Conservation (phyloP, 2,113 vertebrate species). For the Argyrosomus japonicus region DNA sequence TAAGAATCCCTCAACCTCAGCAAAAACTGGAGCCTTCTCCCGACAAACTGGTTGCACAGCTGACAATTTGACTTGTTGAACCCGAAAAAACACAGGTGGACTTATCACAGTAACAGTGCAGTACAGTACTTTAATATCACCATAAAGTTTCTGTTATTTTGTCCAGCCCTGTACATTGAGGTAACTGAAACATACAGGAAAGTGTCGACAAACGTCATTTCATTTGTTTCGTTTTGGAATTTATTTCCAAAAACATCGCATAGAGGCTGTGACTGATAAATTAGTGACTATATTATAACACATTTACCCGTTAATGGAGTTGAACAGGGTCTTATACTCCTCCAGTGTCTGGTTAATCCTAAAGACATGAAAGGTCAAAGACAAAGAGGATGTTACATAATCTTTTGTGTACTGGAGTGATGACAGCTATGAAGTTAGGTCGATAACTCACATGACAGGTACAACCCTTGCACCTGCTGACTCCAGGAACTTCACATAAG, state of each 20-base stretch:
- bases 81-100: too few relatives aligned
- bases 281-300: not conserved
- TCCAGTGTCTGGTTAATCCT: conserved; percentile 86
- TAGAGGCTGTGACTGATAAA: not conserved
- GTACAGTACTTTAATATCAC: too few relatives aligned
- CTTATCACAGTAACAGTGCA: too few relatives aligned
- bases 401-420: rapidly evolving
- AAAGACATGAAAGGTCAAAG: conserved; percentile 39
- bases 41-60: too few relatives aligned
- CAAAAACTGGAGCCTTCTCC: too few relatives aligned
- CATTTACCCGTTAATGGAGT: conserved; percentile 91
- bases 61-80: too few relatives aligned
- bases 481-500: conserved; percentile 94
- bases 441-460: conserved; percentile 88
- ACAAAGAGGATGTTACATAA: not conserved
- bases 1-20: too few relatives aligned
- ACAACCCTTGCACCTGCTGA: conserved; percentile 92
- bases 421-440: too few relatives aligned
- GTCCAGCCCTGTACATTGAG: not conserved
- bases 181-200: not conserved
- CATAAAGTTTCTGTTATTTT: not conserved
- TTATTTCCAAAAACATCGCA: not conserved
- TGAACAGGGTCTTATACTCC: conserved; percentile 88
- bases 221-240: too few relatives aligned
- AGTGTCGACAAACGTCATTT: not conserved